Evolutionary conservation across 2,113 vertebrate genomes (phyloP).

Genomic region (Serinus canaria): DNA sequence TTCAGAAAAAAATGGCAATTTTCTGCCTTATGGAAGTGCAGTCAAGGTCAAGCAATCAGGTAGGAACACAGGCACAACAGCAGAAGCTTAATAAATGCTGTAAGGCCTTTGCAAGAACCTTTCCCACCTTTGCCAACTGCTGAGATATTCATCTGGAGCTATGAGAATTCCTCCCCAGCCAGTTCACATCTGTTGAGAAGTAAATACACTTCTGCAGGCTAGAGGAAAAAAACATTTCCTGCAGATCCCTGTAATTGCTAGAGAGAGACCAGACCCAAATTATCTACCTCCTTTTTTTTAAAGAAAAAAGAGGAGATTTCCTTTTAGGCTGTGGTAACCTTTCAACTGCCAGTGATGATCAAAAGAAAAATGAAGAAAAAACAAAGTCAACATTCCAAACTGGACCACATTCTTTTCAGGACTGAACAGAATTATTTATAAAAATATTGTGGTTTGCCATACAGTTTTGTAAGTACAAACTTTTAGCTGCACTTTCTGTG

Average conservation of each 20-base stretch:
- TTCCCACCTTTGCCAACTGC: background rate
- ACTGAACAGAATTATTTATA: background rate
- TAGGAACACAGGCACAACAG: background rate
- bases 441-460: background rate
- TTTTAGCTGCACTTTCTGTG: background rate
- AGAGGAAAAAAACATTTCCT: background rate
- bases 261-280: background rate
- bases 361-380: background rate
- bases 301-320: rapidly evolving
- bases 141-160: background rate
- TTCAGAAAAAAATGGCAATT: background rate
- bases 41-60: background rate
- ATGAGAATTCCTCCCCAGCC: background rate
- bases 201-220: background rate
- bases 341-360: background rate
- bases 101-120: background rate
- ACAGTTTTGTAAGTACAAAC: background rate
- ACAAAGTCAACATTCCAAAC: background rate
- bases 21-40: background rate
- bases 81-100: background rate
- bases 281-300: background rate
- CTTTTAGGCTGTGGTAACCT: background rate
- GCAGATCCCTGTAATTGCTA: background rate
- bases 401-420: background rate
- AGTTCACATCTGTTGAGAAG: background rate